Conservation (phyloP, 2,797 vertebrate species). For the Tokudaia muenninki region DNA sequence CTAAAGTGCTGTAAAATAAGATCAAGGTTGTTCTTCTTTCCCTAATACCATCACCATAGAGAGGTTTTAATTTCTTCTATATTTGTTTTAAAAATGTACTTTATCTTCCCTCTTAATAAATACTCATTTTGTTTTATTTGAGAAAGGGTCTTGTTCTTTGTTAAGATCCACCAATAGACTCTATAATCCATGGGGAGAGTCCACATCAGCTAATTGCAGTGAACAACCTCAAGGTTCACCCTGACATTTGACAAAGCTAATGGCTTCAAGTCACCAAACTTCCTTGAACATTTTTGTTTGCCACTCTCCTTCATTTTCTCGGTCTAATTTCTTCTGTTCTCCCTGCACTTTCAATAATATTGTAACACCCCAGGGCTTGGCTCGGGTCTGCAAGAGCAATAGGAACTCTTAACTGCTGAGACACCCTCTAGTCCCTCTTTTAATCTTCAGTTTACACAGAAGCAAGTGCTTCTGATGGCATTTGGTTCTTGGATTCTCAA, state of each 20-base stretch:
- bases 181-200: background rate
- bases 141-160: background rate
- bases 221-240: background rate
- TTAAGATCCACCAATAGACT: background rate
- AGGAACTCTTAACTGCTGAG: background rate
- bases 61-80: background rate
- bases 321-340: background rate
- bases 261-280: background rate
- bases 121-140: background rate
- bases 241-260: background rate
- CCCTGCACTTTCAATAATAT: background rate
- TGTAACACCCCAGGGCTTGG: background rate
- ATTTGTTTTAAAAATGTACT: background rate
- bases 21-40: background rate
- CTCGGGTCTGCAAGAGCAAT: background rate
- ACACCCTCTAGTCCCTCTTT: background rate
- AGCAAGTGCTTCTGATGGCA: background rate
- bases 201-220: background rate
- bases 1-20: background rate
- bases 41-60: background rate
- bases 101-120: background rate
- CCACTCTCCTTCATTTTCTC: background rate
- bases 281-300: background rate
- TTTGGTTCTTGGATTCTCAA: background rate
- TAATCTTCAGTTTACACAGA: background rate